Base-by-base conservation (phyloP, 2,113 vertebrate genomes). In the Chauna torquata region DNA sequence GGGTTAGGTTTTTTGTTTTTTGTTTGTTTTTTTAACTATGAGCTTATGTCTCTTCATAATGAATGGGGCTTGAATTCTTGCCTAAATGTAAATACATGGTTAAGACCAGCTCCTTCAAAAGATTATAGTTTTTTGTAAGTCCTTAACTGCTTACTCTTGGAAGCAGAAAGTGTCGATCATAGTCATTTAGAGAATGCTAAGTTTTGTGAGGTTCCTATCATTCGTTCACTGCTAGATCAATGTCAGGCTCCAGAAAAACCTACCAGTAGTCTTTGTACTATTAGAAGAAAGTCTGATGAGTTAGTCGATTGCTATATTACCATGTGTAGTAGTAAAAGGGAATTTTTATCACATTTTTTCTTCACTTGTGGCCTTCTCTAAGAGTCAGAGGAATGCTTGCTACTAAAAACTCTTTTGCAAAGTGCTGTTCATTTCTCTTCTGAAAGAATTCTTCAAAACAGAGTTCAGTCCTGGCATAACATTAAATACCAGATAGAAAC, bases 311-410 rank as follows among this genome's bases (percentile, higher is more conserved):
- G 44, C 6, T 12, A 0, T 58, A 30, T 79, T 68, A 23, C 15
- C 16, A 16, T 9, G n/a, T 54, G 34, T 19, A 59, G 15, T 64
- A 76, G 28, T n/a, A 59, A 71, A 82, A 44, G 8, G 27, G 4
- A 32, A 23, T 54, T 11, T 17, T n/a, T 1, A 42, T n/a, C 8
- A 22, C 17, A 32, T 18, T 12, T 3, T 16, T 10, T 6, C 1
- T 52, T 20, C 3, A 44, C 1, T 49, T 50, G 9, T 7, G 0
- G 58, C 19, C 9, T 61, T 1, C 23, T 85, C 4, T 82, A 47
- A 55, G 74, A 72, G 40, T 71, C 65, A 16, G 25, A 61, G 72
- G 9, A 77, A 77, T 38, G 19, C 11, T 80, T 5, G 55, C 8
- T 52, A 25, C 16, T 81, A 20, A 80, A 86, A 80, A 52, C 15